Conservation (phyloP, 2,797 vertebrate species). For the Tiaroga cobitis region DNA sequence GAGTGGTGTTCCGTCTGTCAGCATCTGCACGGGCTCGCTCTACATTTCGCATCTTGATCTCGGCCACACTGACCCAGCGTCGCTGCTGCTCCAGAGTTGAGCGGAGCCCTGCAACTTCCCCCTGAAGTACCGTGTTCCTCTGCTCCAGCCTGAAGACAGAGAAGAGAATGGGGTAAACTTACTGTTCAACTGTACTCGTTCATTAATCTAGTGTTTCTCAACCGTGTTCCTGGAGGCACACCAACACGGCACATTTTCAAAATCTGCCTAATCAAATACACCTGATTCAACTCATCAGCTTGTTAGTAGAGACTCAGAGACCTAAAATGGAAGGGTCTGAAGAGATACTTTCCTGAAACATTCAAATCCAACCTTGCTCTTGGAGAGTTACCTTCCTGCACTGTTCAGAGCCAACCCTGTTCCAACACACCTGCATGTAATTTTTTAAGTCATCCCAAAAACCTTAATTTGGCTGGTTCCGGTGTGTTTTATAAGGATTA, state of each 20-base stretch:
- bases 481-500: neutral
- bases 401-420: neutral
- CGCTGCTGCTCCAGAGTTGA: slow-evolving; percentile 79
- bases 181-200: neutral
- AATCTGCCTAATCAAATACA: neutral
- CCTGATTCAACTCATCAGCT: no score
- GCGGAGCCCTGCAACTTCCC: slow-evolving; percentile 70
- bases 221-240: neutral
- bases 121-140: slow-evolving; percentile 74
- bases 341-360: no score
- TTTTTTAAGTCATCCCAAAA: neutral
- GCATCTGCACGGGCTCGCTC: slow-evolving; percentile 77
- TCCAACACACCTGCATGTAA: neutral
- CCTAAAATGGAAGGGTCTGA: neutral
- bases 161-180: neutral
- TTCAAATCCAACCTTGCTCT: no score
- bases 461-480: neutral
- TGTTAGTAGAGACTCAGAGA: neutral
- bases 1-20: slow-evolving; percentile 73
- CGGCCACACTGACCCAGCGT: slow-evolving; percentile 69
- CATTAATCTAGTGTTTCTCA: neutral
- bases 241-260: neutral
- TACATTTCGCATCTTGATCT: slow-evolving; percentile 78
- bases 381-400: no score
- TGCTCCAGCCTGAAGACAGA: slow-evolving; percentile 77